Conservation (phyloP, 2,888 invertebrate genomes). For the Nematopogon swammerdamellus region DNA sequence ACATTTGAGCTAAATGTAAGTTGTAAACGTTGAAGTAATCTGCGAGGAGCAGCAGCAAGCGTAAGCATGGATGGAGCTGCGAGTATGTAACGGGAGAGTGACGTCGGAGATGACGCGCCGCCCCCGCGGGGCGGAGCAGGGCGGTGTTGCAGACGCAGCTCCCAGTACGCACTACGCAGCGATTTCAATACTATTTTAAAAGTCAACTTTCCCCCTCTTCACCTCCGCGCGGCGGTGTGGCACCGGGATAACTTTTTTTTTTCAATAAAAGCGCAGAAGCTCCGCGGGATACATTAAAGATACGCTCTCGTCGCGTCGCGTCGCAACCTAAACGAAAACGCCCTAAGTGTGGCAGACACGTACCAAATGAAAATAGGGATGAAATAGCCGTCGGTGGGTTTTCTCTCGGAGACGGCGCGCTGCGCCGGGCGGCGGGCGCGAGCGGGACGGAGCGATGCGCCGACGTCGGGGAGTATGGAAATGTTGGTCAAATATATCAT, state of each 20-base stretch:
- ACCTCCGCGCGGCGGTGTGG: too few species aligned
- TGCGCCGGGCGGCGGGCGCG: slow-evolving; percentile 17
- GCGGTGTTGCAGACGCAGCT: too few species aligned
- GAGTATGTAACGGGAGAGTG: too few species aligned
- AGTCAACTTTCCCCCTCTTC: slow-evolving; percentile 23
- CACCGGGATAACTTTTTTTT: slow-evolving; percentile 25
- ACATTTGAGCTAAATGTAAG: not conserved
- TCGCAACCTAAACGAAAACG: slow-evolving; percentile 4
- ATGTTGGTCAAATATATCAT: slow-evolving; percentile 90
- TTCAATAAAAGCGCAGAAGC: slow-evolving; percentile 41
- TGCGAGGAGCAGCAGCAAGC: too few species aligned
- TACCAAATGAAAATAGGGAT: slow-evolving; percentile 53
- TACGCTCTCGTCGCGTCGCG: slow-evolving; percentile 26
- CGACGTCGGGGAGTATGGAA: slow-evolving; percentile 60
- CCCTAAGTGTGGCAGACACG: slow-evolving; percentile 33
- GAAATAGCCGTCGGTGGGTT: not conserved
- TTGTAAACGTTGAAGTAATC: too few species aligned
- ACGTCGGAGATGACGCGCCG: too few species aligned
- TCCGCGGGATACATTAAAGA: slow-evolving; percentile 44
- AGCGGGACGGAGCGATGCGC: slow-evolving; percentile 20
- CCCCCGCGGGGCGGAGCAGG: too few species aligned
- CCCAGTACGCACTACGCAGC: not conserved
- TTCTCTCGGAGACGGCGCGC: slow-evolving; percentile 9
- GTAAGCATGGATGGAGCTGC: too few species aligned
- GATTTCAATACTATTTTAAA: slow-evolving; percentile 35